phyloP scores from a whole-genome alignment of 2,888 invertebrate species.

The Cosmopolites sordidus region DNA sequence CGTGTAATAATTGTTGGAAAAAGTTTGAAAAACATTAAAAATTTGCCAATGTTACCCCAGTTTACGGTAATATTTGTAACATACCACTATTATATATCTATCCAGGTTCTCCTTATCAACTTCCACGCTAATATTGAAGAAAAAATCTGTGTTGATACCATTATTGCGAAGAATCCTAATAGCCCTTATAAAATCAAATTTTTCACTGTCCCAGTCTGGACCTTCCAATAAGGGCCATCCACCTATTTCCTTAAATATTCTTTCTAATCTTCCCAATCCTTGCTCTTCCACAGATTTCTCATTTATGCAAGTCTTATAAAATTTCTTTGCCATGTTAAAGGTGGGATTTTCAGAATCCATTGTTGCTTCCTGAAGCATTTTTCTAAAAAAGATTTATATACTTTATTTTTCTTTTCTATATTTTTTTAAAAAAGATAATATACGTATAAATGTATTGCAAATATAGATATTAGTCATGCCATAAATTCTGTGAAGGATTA shows the following conservation, averaged over 20 bases:
- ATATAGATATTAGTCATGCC: too few relatives aligned
- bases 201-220: slow-evolving; percentile 47
- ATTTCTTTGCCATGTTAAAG: slow-evolving; percentile 37
- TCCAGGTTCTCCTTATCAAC: slow-evolving; percentile 34
- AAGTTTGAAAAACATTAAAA: too few relatives aligned
- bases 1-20: too few relatives aligned
- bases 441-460: too few relatives aligned
- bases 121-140: slow-evolving; percentile 38
- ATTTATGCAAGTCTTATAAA: slow-evolving; percentile 44
- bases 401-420: too few relatives aligned
- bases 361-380: slow-evolving; percentile 34
- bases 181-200: slow-evolving; percentile 43
- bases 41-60: too few relatives aligned
- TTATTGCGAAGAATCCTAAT: slow-evolving; percentile 39
- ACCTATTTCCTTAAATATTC: slow-evolving; percentile 50
- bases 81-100: slow-evolving; percentile 41
- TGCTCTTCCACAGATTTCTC: slow-evolving; percentile 38
- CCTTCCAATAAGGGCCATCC: slow-evolving; percentile 58
- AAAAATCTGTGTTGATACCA: slow-evolving; percentile 42
- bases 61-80: slow-evolving; percentile 15
- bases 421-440: too few relatives aligned
- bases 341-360: slow-evolving; percentile 25
- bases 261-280: slow-evolving; percentile 38
- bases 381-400: slow-evolving; percentile 19
- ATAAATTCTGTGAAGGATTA: too few relatives aligned